A percentile compares a stretch with the other conserved stretches of the same genome.
Conservation (phyloP, 2,113 vertebrate genomes). For the Sorex araneus region DNA sequence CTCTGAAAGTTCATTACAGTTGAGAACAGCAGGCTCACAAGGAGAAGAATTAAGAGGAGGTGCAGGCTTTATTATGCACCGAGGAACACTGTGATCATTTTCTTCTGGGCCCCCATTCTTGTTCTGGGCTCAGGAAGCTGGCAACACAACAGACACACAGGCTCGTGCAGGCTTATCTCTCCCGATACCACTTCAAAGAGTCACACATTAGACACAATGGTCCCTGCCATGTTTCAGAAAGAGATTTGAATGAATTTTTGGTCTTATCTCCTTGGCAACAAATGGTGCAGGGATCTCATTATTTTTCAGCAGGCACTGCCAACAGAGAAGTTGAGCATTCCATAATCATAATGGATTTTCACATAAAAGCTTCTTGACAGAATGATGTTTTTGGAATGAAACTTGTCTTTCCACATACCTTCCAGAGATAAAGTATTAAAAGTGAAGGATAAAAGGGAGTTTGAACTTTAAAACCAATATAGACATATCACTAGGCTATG, state of each 20-base stretch:
- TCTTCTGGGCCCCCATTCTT: slow-evolving; percentile 53
- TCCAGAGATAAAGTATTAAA: slow-evolving; percentile 68
- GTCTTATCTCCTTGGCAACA: slow-evolving; percentile 80
- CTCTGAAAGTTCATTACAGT: slow-evolving; percentile 18
- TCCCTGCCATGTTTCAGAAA: slow-evolving; percentile 70
- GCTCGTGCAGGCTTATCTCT: slow-evolving; percentile 67
- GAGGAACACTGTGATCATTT: slow-evolving; percentile 48
- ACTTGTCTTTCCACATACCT: slow-evolving; percentile 63
- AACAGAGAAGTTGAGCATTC: slow-evolving; percentile 68
- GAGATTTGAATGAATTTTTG: slow-evolving; percentile 66
- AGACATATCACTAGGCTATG: slow-evolving; percentile 30
- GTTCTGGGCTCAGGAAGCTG: slow-evolving; percentile 70
- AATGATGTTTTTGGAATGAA: slow-evolving; percentile 65
- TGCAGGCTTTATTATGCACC: not conserved
- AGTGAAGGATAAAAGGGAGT: slow-evolving; percentile 60
- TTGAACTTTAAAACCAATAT: slow-evolving; percentile 43
- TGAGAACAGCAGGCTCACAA: slow-evolving; percentile 34
- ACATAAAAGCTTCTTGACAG: slow-evolving; percentile 65
- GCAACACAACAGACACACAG: slow-evolving; percentile 70
- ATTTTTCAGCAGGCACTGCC: slow-evolving; percentile 68
- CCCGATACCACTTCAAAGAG: slow-evolving; percentile 79
- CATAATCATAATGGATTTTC: slow-evolving; percentile 74
- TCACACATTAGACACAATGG: slow-evolving; percentile 44
- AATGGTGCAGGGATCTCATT: slow-evolving; percentile 73
- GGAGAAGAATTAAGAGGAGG: slow-evolving; percentile 18